These are phyloP conservation scores for Morus bassanus DNA, from an alignment of 2,797 vertebrate genomes.

Conservation along the genomic window DNA sequence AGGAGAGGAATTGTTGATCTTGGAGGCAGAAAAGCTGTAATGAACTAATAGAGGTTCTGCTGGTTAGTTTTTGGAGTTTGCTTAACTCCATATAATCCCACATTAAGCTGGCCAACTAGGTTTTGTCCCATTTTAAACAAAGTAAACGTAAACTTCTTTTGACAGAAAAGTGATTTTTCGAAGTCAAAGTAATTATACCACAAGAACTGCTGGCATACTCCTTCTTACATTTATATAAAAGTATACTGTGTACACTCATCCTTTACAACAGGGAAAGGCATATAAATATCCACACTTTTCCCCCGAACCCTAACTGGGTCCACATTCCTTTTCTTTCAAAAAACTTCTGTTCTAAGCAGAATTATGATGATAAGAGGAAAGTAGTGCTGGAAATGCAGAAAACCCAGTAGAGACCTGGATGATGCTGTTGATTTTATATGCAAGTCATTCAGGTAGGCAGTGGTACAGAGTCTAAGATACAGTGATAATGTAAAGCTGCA, in stretches of 20 bases:
- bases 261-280: background rate
- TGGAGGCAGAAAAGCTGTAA: background rate
- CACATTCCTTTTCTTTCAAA: background rate
- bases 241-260: background rate
- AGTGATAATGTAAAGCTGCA: background rate
- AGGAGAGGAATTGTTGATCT: background rate
- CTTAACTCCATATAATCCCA: background rate
- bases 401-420: background rate
- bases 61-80: background rate
- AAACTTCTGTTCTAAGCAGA: background rate
- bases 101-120: background rate
- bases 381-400: background rate
- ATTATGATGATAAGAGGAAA: background rate
- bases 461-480: background rate
- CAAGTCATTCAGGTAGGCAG: background rate
- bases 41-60: background rate
- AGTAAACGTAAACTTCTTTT: background rate
- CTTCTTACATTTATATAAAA: background rate
- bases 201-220: background rate
- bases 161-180: background rate
- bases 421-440: background rate
- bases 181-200: background rate
- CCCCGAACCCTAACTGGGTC: background rate
- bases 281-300: background rate
- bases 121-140: background rate